Evolutionary conservation across 2,113 vertebrate species (phyloP).

Genomic region (Willisornis vidua): DNA sequence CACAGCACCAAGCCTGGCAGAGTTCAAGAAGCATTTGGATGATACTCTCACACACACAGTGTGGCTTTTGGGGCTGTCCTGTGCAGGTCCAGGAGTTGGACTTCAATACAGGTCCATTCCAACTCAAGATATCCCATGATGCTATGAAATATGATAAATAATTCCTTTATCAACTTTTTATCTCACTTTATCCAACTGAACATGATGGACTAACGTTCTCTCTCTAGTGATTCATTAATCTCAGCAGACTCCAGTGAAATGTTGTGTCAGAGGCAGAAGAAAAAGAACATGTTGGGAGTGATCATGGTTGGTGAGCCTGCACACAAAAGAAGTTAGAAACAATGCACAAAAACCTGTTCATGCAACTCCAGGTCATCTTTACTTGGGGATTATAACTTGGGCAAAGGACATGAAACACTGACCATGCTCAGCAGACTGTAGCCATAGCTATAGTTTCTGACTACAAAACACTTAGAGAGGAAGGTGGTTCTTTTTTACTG

Average conservation of each 20-base stretch:
- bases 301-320: neutral
- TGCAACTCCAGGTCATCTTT: neutral
- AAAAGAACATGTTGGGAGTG: neutral
- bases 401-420: neutral
- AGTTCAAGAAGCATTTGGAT: neutral
- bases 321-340: neutral
- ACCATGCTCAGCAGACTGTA: neutral
- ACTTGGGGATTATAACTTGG: neutral
- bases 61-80: neutral
- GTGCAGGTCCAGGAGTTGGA: neutral
- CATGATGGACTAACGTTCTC: neutral
- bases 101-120: neutral
- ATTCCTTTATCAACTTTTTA: neutral
- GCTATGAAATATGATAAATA: neutral
- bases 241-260: neutral
- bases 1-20: neutral
- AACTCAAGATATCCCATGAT: neutral
- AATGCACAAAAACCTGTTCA: neutral
- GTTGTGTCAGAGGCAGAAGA: neutral
- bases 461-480: neutral
- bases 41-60: neutral
- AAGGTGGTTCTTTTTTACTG: neutral
- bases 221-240: neutral
- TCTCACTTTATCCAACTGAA: neutral
- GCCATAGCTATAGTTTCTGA: neutral